Conservation (phyloP, 2,113 vertebrate species). For the Agelaius phoeniceus region DNA sequence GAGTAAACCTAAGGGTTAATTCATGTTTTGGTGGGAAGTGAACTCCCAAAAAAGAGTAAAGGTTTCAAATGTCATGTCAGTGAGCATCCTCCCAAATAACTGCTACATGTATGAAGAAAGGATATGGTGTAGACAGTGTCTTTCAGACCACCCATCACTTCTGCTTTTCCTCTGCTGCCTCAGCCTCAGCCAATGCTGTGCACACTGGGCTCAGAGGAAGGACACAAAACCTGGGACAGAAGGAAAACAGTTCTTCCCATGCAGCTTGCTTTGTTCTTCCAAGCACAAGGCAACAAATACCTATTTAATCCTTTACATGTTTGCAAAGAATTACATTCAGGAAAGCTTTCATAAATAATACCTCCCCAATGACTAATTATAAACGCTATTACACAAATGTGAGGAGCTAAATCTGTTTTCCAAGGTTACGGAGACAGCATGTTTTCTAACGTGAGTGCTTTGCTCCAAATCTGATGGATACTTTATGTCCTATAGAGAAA, state of each 20-base stretch:
- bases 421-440: background rate
- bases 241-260: accelerated
- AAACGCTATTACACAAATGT: background rate
- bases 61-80: background rate
- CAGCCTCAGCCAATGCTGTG: background rate
- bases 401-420: conserved; percentile 4
- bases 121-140: background rate
- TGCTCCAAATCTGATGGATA: background rate
- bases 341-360: conserved; percentile 31
- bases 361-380: background rate
- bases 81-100: background rate
- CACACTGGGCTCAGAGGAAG: background rate
- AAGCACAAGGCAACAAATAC: background rate
- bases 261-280: background rate
- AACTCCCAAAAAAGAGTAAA: background rate
- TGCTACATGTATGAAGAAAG: background rate
- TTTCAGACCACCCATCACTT: background rate
- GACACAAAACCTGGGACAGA: background rate
- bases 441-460: background rate
- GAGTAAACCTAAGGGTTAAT: background rate
- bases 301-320: background rate
- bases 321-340: conserved; percentile 11
- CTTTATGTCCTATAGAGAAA: background rate
- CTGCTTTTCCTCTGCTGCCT: background rate
- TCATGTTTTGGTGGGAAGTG: accelerated